Evolutionary conservation across 35 echinoderm and acorn worm genomes (phyloP).

Genomic region (Ophiothrix spiculata): DNA sequence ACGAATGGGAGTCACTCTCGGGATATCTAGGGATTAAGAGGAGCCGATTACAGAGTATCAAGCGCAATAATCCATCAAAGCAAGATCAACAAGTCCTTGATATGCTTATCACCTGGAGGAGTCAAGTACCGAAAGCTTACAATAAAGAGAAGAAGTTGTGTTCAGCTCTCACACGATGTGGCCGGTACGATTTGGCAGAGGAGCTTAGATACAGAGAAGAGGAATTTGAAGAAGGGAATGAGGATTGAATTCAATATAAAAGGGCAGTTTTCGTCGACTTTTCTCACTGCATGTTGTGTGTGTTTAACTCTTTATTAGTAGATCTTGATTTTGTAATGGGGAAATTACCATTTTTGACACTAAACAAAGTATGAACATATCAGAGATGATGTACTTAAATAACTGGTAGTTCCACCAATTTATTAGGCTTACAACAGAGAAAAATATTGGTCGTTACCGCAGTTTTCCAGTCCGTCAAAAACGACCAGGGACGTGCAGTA

Average conservation of each 20-base stretch:
- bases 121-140: constrained; percentile 67
- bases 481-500: no score
- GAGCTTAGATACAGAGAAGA: constrained; percentile 75
- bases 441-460: no score
- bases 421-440: no score
- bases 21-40: constrained; percentile 74
- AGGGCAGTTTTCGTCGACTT: no score
- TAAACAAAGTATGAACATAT: no score
- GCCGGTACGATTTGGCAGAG: constrained; percentile 85
- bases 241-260: not conserved
- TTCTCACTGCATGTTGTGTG: no score
- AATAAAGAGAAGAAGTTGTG: constrained; percentile 77
- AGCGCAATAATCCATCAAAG: constrained; percentile 59
- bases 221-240: constrained; percentile 22
- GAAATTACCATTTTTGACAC: no score
- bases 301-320: no score
- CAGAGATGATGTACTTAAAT: no score
- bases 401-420: no score
- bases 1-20: constrained; percentile 91
- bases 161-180: constrained; percentile 62
- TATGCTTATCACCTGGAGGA: constrained; percentile 87
- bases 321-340: no score
- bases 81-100: constrained; percentile 53
- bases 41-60: constrained; percentile 93
- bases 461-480: no score